Conservation (phyloP, 1,140 invertebrate species). For the Drosophila takahashii region DNA sequence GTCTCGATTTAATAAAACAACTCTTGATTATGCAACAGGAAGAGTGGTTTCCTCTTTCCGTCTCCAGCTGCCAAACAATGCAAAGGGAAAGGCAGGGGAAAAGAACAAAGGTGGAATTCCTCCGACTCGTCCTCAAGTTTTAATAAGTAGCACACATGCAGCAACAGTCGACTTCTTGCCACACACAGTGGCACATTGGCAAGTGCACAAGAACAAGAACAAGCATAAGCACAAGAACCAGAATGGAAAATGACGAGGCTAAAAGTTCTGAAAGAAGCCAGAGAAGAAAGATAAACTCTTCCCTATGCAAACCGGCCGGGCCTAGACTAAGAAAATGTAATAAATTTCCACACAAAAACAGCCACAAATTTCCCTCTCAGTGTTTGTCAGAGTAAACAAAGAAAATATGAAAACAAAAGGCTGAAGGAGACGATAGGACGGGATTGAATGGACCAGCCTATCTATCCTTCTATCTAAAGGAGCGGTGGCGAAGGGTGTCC, state of each 20-base stretch:
- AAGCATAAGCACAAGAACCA: no score
- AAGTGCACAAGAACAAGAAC: constrained; percentile 1
- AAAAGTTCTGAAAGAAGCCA: constrained; percentile 31
- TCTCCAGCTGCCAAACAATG: constrained; percentile 8
- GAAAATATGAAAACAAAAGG: constrained; percentile 72
- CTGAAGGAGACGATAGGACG: constrained; percentile 42
- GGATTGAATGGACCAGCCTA: constrained; percentile 43
- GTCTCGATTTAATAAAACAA: constrained; percentile 24
- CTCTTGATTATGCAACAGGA: constrained; percentile 32
- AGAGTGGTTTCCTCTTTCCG: constrained; percentile 3
- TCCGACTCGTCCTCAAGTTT: constrained; percentile 27
- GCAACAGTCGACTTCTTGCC: constrained; percentile 34
- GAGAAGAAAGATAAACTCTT: constrained; percentile 39
- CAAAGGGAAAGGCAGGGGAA: background rate
- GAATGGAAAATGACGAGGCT: constrained; percentile 27
- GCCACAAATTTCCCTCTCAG: constrained; percentile 66
- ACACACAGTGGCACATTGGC: constrained; percentile 27
- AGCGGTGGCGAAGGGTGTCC: background rate
- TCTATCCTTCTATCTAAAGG: constrained; percentile 48
- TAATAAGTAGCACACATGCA: constrained; percentile 46
- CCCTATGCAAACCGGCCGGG: constrained; percentile 4
- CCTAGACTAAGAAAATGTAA: constrained; percentile 68
- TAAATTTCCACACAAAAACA: constrained; percentile 75
- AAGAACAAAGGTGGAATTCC: constrained; percentile 38
- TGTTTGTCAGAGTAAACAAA: constrained; percentile 54